Percentiles rank a stretch among this genome's conserved stretches.
Conservation (phyloP, 2,113 vertebrate species). For the Nothobranchius kuhntae region DNA sequence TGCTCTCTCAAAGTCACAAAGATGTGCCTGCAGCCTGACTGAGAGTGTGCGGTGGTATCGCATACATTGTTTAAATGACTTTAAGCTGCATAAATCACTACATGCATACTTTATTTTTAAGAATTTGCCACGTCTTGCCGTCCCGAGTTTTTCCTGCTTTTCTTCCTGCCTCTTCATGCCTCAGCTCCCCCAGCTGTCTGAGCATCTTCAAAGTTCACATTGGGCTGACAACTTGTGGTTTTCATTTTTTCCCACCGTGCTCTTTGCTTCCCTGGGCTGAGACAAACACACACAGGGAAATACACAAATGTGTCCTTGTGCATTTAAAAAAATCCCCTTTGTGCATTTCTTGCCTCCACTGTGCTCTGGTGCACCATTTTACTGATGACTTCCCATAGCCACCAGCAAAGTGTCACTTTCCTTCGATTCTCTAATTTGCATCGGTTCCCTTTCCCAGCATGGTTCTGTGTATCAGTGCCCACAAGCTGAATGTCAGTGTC, state of each 20-base stretch:
- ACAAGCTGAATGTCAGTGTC: conserved; percentile 70
- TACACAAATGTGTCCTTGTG: conserved; percentile 22
- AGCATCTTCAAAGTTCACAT: conserved; percentile 65
- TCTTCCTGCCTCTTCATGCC: conserved; percentile 14
- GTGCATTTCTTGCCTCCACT: conserved; percentile 50
- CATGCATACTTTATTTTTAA: not conserved
- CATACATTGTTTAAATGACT: not conserved
- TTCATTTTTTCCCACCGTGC: conserved; percentile 62
- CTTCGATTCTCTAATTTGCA: conserved; percentile 73
- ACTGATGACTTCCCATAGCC: conserved; percentile 63
- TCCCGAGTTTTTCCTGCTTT: conserved; percentile 32
- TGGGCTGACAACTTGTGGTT: conserved; percentile 66
- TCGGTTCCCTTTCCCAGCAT: conserved; percentile 64
- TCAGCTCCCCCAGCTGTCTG: conserved; percentile 55
- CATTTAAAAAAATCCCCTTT: conserved; percentile 42
- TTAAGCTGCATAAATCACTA: not conserved
- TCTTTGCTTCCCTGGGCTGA: conserved; percentile 59
- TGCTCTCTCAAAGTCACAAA: conserved; percentile 12
- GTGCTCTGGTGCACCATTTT: conserved; percentile 52
- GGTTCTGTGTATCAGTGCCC: conserved; percentile 60
- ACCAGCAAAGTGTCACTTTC: conserved; percentile 71
- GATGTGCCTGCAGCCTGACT: conserved; percentile 39
- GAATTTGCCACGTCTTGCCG: conserved; percentile 17
- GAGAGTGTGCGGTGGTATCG: conserved; percentile 17
- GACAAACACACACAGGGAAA: conserved; percentile 33